Conservation (phyloP, 2,888 invertebrate species). For the Meta bourneti region DNA sequence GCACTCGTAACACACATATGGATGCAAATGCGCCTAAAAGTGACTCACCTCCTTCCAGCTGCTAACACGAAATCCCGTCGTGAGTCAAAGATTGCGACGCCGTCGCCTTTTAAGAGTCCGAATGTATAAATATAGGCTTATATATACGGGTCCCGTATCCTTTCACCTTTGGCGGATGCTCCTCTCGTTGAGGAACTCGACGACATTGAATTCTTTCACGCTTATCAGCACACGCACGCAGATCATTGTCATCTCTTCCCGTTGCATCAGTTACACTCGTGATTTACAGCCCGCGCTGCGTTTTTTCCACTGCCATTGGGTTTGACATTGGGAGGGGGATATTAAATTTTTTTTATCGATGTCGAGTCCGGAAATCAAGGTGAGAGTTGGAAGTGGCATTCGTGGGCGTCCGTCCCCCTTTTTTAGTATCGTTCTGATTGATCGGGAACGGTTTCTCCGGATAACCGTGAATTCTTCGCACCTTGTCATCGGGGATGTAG, state of each 20-base stretch:
- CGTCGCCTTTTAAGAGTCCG: not conserved
- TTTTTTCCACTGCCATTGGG: not conserved
- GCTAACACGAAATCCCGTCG: not conserved
- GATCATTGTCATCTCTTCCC: conserved; percentile 45
- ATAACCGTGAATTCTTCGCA: not conserved
- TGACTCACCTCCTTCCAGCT: not conserved
- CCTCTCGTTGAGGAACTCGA: conserved; percentile 1
- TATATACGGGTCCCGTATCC: conserved; percentile 31
- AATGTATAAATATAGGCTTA: conserved; percentile 14
- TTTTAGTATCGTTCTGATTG: not conserved
- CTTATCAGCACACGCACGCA: conserved; percentile 35
- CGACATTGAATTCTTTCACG: conserved; percentile 44
- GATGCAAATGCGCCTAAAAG: not conserved
- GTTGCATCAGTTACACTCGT: not conserved
- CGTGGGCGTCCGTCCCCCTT: not conserved
- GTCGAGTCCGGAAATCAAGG: not conserved
- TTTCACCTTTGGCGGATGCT: conserved; percentile 36
- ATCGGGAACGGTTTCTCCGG: not conserved
- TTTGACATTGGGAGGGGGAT: not conserved
- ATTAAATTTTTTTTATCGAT: not conserved
- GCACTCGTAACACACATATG: not conserved
- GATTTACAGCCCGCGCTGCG: not conserved
- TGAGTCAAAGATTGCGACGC: not conserved
- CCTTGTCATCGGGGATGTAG: no score
- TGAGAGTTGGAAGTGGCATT: not conserved